A percentile compares a stretch with the other conserved stretches of the same genome.
Evolutionary conservation across 2,113 vertebrate species (phyloP).

Genomic region (Gymnobelideus leadbeateri): DNA sequence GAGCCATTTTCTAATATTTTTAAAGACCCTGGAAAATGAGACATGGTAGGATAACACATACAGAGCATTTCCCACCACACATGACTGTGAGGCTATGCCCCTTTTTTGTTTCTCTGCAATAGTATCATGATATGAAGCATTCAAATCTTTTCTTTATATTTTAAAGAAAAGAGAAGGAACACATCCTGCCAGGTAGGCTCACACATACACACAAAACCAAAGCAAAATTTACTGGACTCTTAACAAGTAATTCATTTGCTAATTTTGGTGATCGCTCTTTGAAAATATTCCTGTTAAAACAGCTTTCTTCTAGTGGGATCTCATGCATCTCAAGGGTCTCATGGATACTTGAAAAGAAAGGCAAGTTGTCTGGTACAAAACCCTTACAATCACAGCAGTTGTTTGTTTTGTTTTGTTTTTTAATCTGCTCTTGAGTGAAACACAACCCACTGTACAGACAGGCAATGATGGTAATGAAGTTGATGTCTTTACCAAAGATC

Average conservation of each 20-base stretch:
- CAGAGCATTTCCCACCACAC: neutral
- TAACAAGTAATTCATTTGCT: neutral
- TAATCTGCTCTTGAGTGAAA: neutral
- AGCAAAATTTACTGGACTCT: slow-evolving; percentile 28
- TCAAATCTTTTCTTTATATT: slow-evolving; percentile 51
- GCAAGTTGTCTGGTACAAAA: slow-evolving; percentile 19
- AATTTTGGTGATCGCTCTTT: slow-evolving; percentile 33
- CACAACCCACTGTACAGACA: neutral
- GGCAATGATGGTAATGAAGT: neutral
- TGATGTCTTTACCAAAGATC: neutral
- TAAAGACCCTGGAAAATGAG: neutral
- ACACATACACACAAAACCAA: neutral
- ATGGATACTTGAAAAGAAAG: slow-evolving; percentile 6
- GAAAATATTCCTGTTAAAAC: slow-evolving; percentile 28
- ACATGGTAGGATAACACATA: neutral
- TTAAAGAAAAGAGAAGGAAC: slow-evolving; percentile 15
- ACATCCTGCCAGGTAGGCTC: neutral
- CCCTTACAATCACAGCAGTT: rapidly evolving
- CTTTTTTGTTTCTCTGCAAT: neutral
- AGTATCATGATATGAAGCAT: neutral
- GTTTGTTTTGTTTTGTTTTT: neutral
- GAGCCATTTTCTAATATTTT: slow-evolving; percentile 13
- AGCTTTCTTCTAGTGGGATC: neutral
- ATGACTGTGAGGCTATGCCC: neutral
- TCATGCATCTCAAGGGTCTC: slow-evolving; percentile 14